Conservation (phyloP, 2,797 vertebrate genomes). For the Cercopithecus petaurista region DNA sequence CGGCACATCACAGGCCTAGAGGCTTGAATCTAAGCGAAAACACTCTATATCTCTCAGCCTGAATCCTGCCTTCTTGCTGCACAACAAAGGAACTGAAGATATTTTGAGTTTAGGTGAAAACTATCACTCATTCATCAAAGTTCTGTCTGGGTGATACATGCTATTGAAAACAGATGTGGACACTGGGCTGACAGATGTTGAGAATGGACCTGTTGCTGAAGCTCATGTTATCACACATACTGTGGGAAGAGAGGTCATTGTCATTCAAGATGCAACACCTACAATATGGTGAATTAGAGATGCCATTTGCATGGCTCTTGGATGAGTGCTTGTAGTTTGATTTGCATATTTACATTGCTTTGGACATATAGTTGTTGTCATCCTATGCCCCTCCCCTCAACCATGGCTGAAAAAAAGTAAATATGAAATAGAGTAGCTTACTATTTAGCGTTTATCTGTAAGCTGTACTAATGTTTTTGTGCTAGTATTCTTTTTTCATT, state of each 20-base stretch:
- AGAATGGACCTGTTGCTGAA: constrained; percentile 31
- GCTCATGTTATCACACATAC: not conserved
- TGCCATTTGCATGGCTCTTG: not conserved
- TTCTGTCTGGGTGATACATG: constrained; percentile 7
- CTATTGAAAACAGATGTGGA: constrained; percentile 55
- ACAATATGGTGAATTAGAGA: not conserved
- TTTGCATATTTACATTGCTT: not conserved
- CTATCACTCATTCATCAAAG: constrained; percentile 47
- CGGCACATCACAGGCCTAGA: not conserved
- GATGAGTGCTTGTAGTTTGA: not conserved
- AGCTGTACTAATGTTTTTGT: not conserved
- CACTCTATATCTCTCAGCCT: not conserved
- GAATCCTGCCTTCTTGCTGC: not conserved
- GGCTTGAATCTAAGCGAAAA: not conserved
- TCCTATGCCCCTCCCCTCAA: not conserved
- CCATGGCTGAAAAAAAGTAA: not conserved
- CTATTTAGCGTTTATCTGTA: not conserved
- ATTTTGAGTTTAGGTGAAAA: constrained; percentile 35
- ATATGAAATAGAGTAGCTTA: not conserved
- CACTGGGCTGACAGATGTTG: constrained; percentile 21
- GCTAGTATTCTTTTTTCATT: not conserved
- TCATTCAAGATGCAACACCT: not conserved
- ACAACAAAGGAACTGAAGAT: constrained; percentile 17
- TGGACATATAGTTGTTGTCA: not conserved
- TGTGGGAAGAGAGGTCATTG: not conserved